phyloP scores from a whole-genome alignment of 2,888 invertebrate species.

The Drymonia ruficornis region DNA sequence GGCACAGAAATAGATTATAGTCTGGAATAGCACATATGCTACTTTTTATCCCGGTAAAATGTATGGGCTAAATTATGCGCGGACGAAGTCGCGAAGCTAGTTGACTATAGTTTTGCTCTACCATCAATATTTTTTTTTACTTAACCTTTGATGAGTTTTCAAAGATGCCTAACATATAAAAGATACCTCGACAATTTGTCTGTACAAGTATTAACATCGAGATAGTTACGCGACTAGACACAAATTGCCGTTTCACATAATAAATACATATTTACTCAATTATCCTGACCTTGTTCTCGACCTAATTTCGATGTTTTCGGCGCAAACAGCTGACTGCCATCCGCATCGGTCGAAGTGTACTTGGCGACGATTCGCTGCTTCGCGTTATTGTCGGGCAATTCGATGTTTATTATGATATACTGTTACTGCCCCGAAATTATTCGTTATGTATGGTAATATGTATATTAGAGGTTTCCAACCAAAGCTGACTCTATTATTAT shows the following conservation, averaged over 20 bases:
- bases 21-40: too few relatives aligned
- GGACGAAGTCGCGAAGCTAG: too few relatives aligned
- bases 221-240: conserved; percentile 30
- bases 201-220: neutral
- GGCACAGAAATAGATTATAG: too few relatives aligned
- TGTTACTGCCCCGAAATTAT: conserved; percentile 13
- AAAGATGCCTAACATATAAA: too few relatives aligned
- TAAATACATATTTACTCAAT: conserved; percentile 30
- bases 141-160: too few relatives aligned
- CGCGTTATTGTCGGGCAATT: conserved; percentile 11
- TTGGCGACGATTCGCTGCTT: neutral
- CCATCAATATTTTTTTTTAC: neutral
- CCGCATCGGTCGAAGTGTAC: neutral
- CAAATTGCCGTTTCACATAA: conserved; percentile 34
- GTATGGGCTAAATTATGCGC: too few relatives aligned
- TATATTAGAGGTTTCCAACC: neutral
- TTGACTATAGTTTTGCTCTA: too few relatives aligned
- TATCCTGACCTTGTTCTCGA: conserved; percentile 30
- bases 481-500: neutral
- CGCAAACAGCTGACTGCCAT: conserved; percentile 29
- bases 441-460: neutral
- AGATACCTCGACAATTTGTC: neutral
- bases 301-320: conserved; percentile 21
- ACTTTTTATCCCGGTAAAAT: too few relatives aligned
- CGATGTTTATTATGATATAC: conserved; percentile 10